Base-by-base conservation (phyloP, 2,797 vertebrate genomes). In the Sternarchorhynchus goeldii region DNA sequence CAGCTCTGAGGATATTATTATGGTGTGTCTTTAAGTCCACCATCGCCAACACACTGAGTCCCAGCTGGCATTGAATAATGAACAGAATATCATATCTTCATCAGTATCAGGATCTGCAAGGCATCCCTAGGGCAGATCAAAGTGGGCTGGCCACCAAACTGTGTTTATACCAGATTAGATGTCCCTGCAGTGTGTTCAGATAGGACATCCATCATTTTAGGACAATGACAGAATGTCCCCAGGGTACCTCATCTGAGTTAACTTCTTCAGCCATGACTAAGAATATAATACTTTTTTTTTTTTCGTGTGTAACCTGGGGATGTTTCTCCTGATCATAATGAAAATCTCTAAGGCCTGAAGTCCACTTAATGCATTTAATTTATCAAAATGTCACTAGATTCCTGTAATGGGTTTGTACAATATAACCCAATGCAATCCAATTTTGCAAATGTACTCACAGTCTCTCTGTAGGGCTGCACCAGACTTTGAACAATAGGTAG, bases 311-410 rank as follows among this genome's bases (percentile, higher is more conserved):
- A 85, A 88, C 89, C 85, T 90, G 77, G 50, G 85, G 87, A 87
- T 86, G 79, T 87, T 90, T 86, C 87, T 86, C 84, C 80, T 90
- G 86, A 92, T 91, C 90, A 89, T 91, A 92, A 93, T 92, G 90
- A 91, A 93, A 92, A 92, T 92, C 90, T 91, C 84, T 87, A 85
- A 89, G 87, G 81, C 79, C 88, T 89, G 87, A 88, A 90, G 87
- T 86, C 80, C 60, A 85, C 79, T 81, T 87, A 86, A 87, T 84
- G 84, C 84, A 85, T 86, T 87, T 86, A 91, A 92, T 92, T 89
- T 89, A 89, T 91, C 89, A 91, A 89, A 90, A 81, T 83, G 88
- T 87, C 84, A 85, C 53, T 66, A 65, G 78, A 84, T 78, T 62
- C 78, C 18, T 64, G 81, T 86, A 76, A 88, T 75, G 82, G 83